Percentiles rank a stretch among this genome's conserved stretches.
Evolutionary conservation across 1,140 invertebrate species (phyloP).

Genomic region (Pseudachorutes palmiensis): DNA sequence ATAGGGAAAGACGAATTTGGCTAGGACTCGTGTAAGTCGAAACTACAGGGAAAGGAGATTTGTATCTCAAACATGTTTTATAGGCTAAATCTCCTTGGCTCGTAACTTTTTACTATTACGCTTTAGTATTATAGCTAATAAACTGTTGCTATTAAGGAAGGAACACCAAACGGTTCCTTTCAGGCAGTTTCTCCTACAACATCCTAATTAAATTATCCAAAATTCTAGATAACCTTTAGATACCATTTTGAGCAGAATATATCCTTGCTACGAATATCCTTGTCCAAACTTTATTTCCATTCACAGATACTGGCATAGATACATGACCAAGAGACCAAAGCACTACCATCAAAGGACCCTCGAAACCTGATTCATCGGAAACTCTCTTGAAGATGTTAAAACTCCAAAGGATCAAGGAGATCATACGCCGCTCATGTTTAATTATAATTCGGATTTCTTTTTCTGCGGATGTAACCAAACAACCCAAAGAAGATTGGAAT

Average conservation of each 20-base stretch:
- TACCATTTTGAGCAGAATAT: background rate
- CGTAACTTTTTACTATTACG: slow-evolving; percentile 8
- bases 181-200: background rate
- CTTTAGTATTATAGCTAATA: background rate
- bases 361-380: background rate
- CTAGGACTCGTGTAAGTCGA: background rate
- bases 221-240: background rate
- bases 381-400: too few species aligned
- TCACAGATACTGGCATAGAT: too few species aligned
- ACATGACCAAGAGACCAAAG: too few species aligned
- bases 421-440: background rate
- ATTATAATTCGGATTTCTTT: background rate
- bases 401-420: background rate
- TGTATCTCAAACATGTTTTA: slow-evolving; percentile 12
- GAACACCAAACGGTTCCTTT: background rate
- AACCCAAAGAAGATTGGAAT: background rate
- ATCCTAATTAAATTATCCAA: slow-evolving; percentile 2
- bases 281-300: background rate
- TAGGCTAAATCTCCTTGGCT: background rate
- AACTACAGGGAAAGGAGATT: slow-evolving; percentile 4
- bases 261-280: background rate
- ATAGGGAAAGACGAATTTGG: background rate
- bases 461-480: background rate
- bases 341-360: too few species aligned
- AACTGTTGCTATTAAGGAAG: slow-evolving; percentile 9